Percentiles rank a stretch among this genome's conserved stretches.
These are phyloP conservation scores for Malthinus flaveolus DNA, from an alignment of 2,888 invertebrate species.

Conservation along the genomic window DNA sequence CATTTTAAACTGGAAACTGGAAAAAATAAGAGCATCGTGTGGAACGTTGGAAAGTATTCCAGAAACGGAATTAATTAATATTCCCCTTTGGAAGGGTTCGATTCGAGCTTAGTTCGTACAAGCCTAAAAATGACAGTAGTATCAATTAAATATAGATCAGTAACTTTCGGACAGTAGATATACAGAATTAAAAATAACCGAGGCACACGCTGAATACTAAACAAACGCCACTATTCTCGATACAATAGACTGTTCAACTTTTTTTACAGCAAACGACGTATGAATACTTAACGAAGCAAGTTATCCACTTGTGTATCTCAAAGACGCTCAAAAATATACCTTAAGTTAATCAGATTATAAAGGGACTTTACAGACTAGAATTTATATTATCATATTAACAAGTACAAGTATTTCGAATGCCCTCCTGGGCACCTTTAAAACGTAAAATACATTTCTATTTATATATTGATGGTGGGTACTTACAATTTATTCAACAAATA, in stretches of 20 bases:
- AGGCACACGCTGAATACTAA: constrained; percentile 12
- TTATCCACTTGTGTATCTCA: constrained; percentile 13
- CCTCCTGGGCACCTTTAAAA: no score
- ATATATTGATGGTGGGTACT: no score
- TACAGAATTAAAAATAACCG: constrained; percentile 13
- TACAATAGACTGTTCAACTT: constrained; percentile 13
- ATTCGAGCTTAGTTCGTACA: no score
- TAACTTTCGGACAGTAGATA: constrained; percentile 14
- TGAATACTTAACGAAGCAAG: constrained; percentile 11
- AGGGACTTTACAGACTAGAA: neutral
- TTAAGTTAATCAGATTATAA: constrained; percentile 7
- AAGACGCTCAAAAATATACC: constrained; percentile 8
- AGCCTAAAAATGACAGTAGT: neutral
- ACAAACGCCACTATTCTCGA: constrained; percentile 8
- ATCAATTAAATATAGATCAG: constrained; percentile 9
- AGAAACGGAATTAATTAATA: no score
- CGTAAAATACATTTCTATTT: no score
- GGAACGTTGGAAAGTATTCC: no score
- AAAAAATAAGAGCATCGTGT: no score
- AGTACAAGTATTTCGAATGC: no score
- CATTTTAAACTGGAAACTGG: no score
- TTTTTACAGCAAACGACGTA: constrained; percentile 6
- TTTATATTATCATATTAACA: no score
- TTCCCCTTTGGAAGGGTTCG: no score
- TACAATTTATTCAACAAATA: no score